Evolutionary conservation across 2,113 vertebrate species (phyloP), one percentile per base, ranked within the genome.

Genomic region (Mus spicilegus): DNA sequence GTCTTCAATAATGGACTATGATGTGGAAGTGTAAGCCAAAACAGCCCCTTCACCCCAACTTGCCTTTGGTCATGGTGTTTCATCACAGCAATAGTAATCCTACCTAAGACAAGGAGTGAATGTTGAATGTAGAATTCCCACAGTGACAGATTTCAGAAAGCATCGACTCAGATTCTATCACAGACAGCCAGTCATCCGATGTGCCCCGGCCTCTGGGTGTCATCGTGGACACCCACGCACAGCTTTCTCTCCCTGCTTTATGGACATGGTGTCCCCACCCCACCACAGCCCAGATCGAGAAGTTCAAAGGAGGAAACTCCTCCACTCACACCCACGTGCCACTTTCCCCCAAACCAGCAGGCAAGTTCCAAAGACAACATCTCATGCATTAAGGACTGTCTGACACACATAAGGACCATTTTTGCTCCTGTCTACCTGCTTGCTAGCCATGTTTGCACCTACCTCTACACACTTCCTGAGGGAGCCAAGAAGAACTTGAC

Each of bases 181-280:
- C 0, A 51, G 46, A 73, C n/a, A 54, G 78, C 24, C 36, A 3
- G 26, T 72, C 46, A 65, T 20, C 46, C 61, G 26, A 30, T 36
- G 0, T 65, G 49, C 24, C 36, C n/a, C 5, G 65, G 49, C 49
- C 5, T 49, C 49, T 49, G 49, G 49, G 49, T 49, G 49, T 49
- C 58, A 14, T 2, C 5, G 7, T 2, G 72, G 82, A 20, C 0
- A 0, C 0, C 36, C 24, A 30, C 0, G 5, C 14, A 13, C 0
- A 1, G 13, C 19, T 11, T n/a, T 19, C 69, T 39, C 0, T 0
- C 46, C 42, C 89, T 30, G 36, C 46, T 11, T 4, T 20, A 4
- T 5, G 4, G 20, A 33, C 33, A 5, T 5, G 0, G 3, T 0
- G 3, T 12, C 77, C 56, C 61, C 2, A 42, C 5, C 39, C 72